These are phyloP conservation scores for Emydura subglobosa DNA, from an alignment of 2,113 vertebrate species.

Conservation along the genomic window DNA sequence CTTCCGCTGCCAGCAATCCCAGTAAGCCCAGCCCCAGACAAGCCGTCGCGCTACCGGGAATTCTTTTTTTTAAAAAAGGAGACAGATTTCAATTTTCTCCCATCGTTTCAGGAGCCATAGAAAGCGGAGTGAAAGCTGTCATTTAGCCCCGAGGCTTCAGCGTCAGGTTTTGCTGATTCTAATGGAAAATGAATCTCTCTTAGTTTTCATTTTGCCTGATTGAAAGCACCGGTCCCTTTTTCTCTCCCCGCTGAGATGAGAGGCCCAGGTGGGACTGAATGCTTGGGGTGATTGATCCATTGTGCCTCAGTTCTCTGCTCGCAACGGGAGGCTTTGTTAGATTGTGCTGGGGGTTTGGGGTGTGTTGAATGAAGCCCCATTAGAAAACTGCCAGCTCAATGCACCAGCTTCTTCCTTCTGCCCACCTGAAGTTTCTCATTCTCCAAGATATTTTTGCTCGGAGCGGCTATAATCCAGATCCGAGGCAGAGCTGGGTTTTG, in stretches of 20 bases:
- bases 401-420: constrained; percentile 48
- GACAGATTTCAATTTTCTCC: constrained; percentile 61
- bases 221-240: constrained; percentile 36
- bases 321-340: constrained; percentile 63
- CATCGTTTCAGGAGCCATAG: constrained; percentile 34
- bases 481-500: background rate
- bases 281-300: constrained; percentile 66
- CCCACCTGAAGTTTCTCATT: background rate
- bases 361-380: constrained; percentile 34
- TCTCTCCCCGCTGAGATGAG: background rate
- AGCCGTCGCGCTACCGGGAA: constrained; percentile 25
- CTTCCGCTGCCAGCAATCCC: constrained; percentile 32
- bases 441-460: accelerated
- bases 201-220: constrained; percentile 65
- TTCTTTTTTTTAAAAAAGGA: constrained; percentile 54
- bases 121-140: constrained; percentile 48
- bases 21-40: constrained; percentile 33
- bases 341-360: background rate
- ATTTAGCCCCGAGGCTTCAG: constrained; percentile 57
- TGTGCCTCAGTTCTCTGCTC: constrained; percentile 44
- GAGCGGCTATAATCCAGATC: background rate
- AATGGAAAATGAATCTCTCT: constrained; percentile 54
- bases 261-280: constrained; percentile 75
- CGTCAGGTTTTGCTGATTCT: constrained; percentile 48
- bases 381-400: constrained; percentile 20